Percentiles rank a stretch among this genome's conserved stretches.
phyloP scores from a whole-genome alignment of 2,113 vertebrate genomes.

The Melospiza melodia region DNA sequence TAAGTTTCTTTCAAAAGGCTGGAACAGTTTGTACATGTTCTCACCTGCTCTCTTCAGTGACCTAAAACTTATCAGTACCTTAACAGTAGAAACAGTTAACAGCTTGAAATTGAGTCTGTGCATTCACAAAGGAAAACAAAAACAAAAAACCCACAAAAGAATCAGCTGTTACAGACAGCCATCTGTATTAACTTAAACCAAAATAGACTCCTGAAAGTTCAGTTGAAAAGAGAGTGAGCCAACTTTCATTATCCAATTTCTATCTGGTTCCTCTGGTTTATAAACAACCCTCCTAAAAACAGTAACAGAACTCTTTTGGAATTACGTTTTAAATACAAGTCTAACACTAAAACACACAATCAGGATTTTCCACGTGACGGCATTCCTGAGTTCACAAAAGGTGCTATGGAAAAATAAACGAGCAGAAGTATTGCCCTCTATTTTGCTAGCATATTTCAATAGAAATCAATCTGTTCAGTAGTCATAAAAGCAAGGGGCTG shows the following conservation, averaged over 20 bases:
- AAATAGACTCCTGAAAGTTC: slow-evolving; percentile 31
- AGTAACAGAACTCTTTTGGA: slow-evolving; percentile 39
- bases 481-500: slow-evolving; percentile 40
- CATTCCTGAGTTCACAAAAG: slow-evolving; percentile 77
- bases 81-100: slow-evolving; percentile 63
- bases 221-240: slow-evolving; percentile 31
- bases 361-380: slow-evolving; percentile 29
- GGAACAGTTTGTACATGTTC: neutral
- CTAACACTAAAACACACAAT: slow-evolving; percentile 18
- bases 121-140: slow-evolving; percentile 39
- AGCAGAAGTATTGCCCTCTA: slow-evolving; percentile 53
- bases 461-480: slow-evolving; percentile 26
- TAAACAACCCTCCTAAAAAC: slow-evolving; percentile 52
- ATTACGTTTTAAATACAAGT: neutral
- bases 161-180: neutral
- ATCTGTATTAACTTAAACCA: neutral
- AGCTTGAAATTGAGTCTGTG: slow-evolving; percentile 62
- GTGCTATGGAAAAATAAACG: slow-evolving; percentile 64
- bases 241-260: slow-evolving; percentile 29
- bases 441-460: slow-evolving; percentile 40
- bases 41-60: slow-evolving; percentile 23
- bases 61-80: slow-evolving; percentile 64
- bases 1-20: slow-evolving; percentile 23
- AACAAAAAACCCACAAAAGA: neutral
- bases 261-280: slow-evolving; percentile 32